Conservation (phyloP, 2,113 vertebrate genomes). For the Macheiramphus alcinus region DNA sequence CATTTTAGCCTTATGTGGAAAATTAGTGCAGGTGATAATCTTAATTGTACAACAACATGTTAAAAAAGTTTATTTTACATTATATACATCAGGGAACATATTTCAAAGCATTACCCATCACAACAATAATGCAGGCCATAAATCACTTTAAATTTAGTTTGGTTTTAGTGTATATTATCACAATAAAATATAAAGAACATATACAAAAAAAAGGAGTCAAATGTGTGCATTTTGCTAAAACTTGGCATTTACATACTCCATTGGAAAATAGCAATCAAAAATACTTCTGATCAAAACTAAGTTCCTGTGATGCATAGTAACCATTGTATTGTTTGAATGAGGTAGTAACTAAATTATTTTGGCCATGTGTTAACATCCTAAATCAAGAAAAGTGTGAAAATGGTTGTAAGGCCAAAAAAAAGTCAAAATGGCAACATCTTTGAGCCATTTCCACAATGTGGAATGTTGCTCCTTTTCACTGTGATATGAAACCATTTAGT, state of each 20-base stretch:
- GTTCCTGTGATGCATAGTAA: conserved; percentile 73
- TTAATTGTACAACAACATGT: conserved; percentile 75
- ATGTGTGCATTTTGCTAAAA: conserved; percentile 71
- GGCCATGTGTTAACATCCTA: conserved; percentile 75
- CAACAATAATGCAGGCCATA: conserved; percentile 75
- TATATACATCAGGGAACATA: conserved; percentile 80
- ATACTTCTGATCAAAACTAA: conserved; percentile 70
- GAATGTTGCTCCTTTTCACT: conserved; percentile 66
- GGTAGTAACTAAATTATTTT: conserved; percentile 87
- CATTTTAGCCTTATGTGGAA: conserved; percentile 21
- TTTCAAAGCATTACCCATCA: conserved; percentile 76
- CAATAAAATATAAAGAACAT: conserved; percentile 77
- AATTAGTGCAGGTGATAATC: conserved; percentile 56
- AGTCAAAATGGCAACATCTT: conserved; percentile 58
- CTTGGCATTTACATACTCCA: conserved; percentile 70
- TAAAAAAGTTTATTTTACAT: conserved; percentile 86
- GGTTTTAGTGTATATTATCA: conserved; percentile 75
- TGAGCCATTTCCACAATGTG: conserved; percentile 58
- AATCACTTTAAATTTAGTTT: conserved; percentile 75
- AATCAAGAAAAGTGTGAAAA: conserved; percentile 68
- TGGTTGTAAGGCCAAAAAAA: conserved; percentile 71
- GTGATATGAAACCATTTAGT: conserved; percentile 57
- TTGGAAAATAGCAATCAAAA: conserved; percentile 72
- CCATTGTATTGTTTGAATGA: conserved; percentile 76
- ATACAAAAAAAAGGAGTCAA: conserved; percentile 68